Conservation (phyloP, 2,797 vertebrate species). For the Pterois miles region DNA sequence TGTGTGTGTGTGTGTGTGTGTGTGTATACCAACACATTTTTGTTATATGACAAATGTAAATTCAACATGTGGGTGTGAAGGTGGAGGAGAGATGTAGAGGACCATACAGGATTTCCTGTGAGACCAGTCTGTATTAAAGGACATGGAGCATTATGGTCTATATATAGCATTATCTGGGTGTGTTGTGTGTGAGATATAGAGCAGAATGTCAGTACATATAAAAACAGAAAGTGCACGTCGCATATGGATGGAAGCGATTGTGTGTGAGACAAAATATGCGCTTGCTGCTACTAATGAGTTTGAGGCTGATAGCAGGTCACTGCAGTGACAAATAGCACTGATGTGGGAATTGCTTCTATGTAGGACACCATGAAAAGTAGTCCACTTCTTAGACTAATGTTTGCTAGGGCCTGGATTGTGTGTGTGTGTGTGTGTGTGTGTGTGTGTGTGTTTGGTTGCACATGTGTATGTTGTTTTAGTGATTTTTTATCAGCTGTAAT, state of each 20-base stretch:
- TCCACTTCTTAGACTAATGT: conserved; percentile 5
- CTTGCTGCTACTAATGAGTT: conserved; percentile 26
- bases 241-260: neutral
- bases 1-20: conserved; percentile 1
- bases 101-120: conserved; percentile 38
- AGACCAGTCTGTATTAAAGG: conserved; percentile 13
- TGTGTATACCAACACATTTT: neutral
- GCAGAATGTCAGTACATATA: neutral
- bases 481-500: conserved; percentile 6
- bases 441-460: neutral
- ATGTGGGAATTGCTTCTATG: conserved; percentile 30
- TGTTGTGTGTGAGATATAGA: conserved; percentile 21
- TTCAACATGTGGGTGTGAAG: neutral
- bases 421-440: neutral
- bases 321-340: conserved; percentile 41
- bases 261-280: neutral
- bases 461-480: conserved; percentile 1
- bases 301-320: conserved; percentile 13
- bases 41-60: conserved; percentile 2
- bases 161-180: conserved; percentile 27
- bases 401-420: neutral
- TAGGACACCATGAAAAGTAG: conserved; percentile 39
- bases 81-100: neutral
- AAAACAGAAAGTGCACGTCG: neutral
- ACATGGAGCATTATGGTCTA: conserved; percentile 28